Conservation (phyloP, 2,888 invertebrate genomes). For the Pegoplata infirma region DNA sequence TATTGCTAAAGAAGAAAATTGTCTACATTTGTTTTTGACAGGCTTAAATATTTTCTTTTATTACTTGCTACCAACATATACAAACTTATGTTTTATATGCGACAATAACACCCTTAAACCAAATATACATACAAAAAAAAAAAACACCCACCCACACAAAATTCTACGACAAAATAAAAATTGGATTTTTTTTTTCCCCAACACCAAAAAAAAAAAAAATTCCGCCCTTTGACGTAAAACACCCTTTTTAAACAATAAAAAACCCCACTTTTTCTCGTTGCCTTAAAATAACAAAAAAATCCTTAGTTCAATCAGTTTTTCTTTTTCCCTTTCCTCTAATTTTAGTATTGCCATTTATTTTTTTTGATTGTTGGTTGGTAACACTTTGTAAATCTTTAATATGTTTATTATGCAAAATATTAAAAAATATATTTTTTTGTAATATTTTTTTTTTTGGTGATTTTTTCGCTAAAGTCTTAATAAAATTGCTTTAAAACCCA, state of each 20-base stretch:
- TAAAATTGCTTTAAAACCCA: conserved; percentile 45
- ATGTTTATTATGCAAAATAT: conserved; percentile 62
- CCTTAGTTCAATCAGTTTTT: neutral
- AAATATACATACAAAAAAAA: too few relatives aligned
- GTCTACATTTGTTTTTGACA: conserved; percentile 62
- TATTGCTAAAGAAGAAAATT: conserved; percentile 42
- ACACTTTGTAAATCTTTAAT: conserved; percentile 44
- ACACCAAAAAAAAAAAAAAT: conserved; percentile 8
- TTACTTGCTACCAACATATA: conserved; percentile 31
- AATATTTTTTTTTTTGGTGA: conserved; percentile 13
- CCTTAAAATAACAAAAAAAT: neutral
- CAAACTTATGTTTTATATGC: conserved; percentile 23
- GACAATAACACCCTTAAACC: conserved; percentile 47
- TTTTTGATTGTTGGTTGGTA: conserved; percentile 11
- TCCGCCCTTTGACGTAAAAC: conserved; percentile 12
- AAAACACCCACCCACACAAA: conserved; percentile 20
- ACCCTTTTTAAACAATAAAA: conserved; percentile 9
- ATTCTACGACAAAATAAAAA: too few relatives aligned
- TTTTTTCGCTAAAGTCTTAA: conserved; percentile 16
- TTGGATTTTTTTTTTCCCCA: conserved; percentile 31
- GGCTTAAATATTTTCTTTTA: conserved; percentile 60
- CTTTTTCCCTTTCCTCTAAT: neutral
- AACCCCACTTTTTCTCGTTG: neutral
- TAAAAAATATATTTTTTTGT: conserved; percentile 32
- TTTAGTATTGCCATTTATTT: conserved; percentile 46